Conservation (phyloP, 2,113 vertebrate genomes). For the Nansenia antarctica region DNA sequence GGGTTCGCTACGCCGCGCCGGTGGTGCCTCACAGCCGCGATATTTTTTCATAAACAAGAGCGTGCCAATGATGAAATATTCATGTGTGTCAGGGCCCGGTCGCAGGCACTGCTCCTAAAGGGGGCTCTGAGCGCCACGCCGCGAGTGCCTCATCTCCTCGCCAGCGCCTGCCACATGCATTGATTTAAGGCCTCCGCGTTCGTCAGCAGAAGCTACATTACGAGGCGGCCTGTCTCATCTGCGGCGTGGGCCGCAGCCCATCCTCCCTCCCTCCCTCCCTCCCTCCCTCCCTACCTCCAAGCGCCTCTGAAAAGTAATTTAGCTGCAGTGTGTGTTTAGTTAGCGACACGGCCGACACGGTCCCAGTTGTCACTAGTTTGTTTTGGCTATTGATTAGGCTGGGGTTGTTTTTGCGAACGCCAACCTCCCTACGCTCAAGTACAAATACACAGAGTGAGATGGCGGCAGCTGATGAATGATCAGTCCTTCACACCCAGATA, state of each 20-base stretch:
- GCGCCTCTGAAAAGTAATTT: slow-evolving; percentile 63
- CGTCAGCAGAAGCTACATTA: slow-evolving; percentile 63
- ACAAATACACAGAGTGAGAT: neutral
- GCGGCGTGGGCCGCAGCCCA: slow-evolving; percentile 31
- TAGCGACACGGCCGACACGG: slow-evolving; percentile 36
- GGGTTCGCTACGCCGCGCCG: slow-evolving; percentile 32
- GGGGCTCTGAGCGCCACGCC: neutral
- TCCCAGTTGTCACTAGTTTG: slow-evolving; percentile 35
- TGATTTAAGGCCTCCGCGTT: slow-evolving; percentile 65
- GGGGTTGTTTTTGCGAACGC: slow-evolving; percentile 43
- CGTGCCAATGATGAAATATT: slow-evolving; percentile 58
- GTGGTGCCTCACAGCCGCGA: slow-evolving; percentile 41
- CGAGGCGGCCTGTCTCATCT: slow-evolving; percentile 59
- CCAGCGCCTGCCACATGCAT: slow-evolving; percentile 53
- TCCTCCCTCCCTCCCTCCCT: slow-evolving; percentile 14
- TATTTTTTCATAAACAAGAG: slow-evolving; percentile 48
- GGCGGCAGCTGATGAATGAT: slow-evolving; percentile 31
- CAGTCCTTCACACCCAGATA: no score
- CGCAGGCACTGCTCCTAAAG: neutral
- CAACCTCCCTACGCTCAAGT: slow-evolving; percentile 19
- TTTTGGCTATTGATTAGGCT: slow-evolving; percentile 53
- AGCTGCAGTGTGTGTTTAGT: slow-evolving; percentile 44
- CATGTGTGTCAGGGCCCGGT: slow-evolving; percentile 19
- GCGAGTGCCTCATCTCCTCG: slow-evolving; percentile 49
- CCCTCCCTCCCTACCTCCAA: no score